Base-by-base conservation (phyloP, 2,797 vertebrate species). In the Champsocephalus esox region DNA sequence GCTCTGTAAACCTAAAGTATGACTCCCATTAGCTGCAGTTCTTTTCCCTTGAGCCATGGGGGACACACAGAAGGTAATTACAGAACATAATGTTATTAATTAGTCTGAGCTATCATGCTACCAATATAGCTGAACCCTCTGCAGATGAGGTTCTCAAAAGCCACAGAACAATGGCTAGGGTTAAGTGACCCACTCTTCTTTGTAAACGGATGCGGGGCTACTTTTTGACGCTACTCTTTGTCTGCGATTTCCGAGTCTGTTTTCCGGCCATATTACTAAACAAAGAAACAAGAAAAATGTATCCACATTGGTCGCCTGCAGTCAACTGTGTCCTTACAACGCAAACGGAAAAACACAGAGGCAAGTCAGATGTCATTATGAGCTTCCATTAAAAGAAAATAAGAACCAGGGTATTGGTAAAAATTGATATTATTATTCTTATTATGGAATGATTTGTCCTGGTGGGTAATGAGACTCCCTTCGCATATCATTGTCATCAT, bases 71-170 rank as follows among this genome's bases (percentile, higher is more conserved):
- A 88, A 89, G 90, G 91, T 93, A 94, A 93, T 94, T 93, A 94
- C 89, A 88, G 82, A 92, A 81, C 91, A 93, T 91, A 92, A 93
- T 92, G 90, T 91, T 92, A 93, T 92, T 94, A 93, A 94, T 94
- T 93, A 93, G 90, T 81, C 70, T 2, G 59, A 81, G 81, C 81
- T 71, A 83, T 88, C 75, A 11, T 66, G 76, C 85, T 79, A 66
- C 65, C 4, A 3, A 75, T 75, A 78, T 77, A 83, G 82, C 77
- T 82, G 77, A 83, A 87, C 81, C 73, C 74, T 66, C 57, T 45
- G 78, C 62, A 85, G 86, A 81, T 86, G 75, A 90, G 85, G 80
- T 81, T 83, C 61, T 75, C 56, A 24, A 59, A 38, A 86, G 74
- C 59, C 19, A 19, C 65, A 54, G 73, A 67, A 70, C 66, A 70